Conservation (phyloP, 2,888 invertebrate species). For the Himalopsyche kuldschensis region DNA sequence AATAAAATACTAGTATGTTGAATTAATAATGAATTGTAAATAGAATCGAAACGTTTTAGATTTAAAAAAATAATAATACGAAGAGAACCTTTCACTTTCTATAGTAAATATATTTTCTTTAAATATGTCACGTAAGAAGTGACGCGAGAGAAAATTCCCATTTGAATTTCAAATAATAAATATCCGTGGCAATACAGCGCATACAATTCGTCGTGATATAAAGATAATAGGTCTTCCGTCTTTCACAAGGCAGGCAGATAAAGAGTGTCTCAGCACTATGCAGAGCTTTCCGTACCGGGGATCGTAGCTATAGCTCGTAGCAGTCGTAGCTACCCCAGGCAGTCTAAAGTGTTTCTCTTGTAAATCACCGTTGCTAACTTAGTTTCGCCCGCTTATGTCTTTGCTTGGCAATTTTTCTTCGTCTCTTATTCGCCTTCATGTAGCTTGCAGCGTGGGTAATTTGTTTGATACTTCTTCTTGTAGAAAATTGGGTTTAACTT, state of each 20-base stretch:
- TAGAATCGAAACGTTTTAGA: background rate
- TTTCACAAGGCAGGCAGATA: background rate
- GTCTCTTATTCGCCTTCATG: slow-evolving; percentile 26
- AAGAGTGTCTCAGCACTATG: slow-evolving; percentile 7
- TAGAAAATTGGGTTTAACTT: slow-evolving; percentile 40
- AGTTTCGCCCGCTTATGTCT: slow-evolving; percentile 38
- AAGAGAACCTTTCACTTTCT: background rate
- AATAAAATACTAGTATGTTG: no score
- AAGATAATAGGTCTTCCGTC: background rate
- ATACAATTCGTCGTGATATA: slow-evolving; percentile 1
- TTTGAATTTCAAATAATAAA: background rate
- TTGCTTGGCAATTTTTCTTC: slow-evolving; percentile 39
- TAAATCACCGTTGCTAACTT: slow-evolving; percentile 40
- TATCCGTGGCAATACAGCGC: background rate
- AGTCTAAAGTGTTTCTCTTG: slow-evolving; percentile 36
- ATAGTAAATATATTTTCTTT: background rate
- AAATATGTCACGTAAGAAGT: background rate
- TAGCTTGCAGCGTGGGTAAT: slow-evolving; percentile 35
- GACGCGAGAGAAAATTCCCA: background rate
- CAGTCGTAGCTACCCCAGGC: background rate
- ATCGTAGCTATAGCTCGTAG: background rate
- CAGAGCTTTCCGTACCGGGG: background rate
- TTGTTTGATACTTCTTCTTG: slow-evolving; percentile 40
- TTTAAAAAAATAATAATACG: background rate
- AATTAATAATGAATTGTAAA: no score